These are phyloP conservation scores for Petroica traversi DNA, from an alignment of 2,113 vertebrate genomes.

Conservation along the genomic window DNA sequence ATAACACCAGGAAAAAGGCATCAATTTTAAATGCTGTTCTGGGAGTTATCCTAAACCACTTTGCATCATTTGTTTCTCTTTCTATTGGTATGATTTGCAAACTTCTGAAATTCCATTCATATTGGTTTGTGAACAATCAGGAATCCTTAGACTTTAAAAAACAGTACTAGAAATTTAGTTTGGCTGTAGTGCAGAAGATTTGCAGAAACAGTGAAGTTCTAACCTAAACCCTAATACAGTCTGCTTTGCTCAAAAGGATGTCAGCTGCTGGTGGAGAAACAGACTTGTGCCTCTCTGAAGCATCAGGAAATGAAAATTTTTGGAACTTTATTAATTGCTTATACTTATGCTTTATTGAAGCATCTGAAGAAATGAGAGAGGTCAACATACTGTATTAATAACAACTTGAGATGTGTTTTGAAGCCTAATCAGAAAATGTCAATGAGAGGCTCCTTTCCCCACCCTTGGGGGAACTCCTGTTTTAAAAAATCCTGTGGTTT, in stretches of 20 bases:
- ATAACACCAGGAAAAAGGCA: too few species aligned
- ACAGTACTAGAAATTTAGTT: neutral
- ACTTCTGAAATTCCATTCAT: neutral
- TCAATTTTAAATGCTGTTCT: neutral
- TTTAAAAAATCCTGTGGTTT: neutral
- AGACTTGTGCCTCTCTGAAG: neutral
- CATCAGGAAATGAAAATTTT: neutral
- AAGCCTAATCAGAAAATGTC: neutral
- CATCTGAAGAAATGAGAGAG: neutral
- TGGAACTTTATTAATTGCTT: neutral
- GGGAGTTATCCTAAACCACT: accelerated
- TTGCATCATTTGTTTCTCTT: neutral
- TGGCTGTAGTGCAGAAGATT: neutral
- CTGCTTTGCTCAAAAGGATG: neutral
- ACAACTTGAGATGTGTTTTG: neutral
- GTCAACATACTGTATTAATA: neutral
- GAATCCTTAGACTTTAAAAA: neutral
- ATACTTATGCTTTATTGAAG: neutral
- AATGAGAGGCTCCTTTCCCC: neutral
- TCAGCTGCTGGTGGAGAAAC: neutral
- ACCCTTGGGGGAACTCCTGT: neutral
- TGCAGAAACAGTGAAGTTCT: neutral
- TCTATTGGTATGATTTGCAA: neutral
- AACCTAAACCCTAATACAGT: neutral
- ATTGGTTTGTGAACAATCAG: neutral